phyloP scores from a whole-genome alignment of 1,140 invertebrate species.

The Diachasma alloeum region DNA sequence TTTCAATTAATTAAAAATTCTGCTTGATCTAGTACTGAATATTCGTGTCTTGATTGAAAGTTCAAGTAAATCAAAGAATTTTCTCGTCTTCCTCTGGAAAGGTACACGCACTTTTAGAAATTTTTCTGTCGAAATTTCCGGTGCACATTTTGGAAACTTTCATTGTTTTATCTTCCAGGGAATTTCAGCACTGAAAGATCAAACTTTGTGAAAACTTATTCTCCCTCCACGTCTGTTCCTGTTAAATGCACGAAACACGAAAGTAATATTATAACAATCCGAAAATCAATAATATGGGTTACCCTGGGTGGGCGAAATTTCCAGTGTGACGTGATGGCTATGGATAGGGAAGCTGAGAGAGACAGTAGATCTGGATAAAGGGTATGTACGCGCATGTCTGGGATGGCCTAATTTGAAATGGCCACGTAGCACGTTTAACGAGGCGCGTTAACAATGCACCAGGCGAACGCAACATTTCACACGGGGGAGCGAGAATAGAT shows the following conservation, averaged over 20 bases:
- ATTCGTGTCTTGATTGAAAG: no score
- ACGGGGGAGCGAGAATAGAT: not conserved
- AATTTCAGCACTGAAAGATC: no score
- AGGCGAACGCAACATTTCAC: conserved; percentile 25
- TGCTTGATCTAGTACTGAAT: no score
- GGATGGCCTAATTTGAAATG: conserved; percentile 37
- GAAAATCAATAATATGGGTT: conserved; percentile 52
- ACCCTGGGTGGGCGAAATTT: conserved; percentile 35
- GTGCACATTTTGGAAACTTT: no score
- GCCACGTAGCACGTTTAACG: conserved; percentile 34
- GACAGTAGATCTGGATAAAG: not conserved
- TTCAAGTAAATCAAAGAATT: no score
- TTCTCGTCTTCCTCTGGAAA: no score
- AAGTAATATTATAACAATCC: conserved; percentile 38
- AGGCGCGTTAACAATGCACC: conserved; percentile 34
- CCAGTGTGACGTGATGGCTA: conserved; percentile 19
- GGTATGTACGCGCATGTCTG: conserved; percentile 31
- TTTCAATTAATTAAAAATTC: no score
- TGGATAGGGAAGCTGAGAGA: not conserved
- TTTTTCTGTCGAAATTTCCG: no score
- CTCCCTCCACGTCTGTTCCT: no score
- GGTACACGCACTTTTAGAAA: no score
- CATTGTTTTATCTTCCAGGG: no score
- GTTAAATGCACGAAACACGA: conserved; percentile 31
- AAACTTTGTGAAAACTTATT: no score